phyloP scores from a whole-genome alignment of 2,888 invertebrate genomes.

The Holacanthella duospinosa region DNA sequence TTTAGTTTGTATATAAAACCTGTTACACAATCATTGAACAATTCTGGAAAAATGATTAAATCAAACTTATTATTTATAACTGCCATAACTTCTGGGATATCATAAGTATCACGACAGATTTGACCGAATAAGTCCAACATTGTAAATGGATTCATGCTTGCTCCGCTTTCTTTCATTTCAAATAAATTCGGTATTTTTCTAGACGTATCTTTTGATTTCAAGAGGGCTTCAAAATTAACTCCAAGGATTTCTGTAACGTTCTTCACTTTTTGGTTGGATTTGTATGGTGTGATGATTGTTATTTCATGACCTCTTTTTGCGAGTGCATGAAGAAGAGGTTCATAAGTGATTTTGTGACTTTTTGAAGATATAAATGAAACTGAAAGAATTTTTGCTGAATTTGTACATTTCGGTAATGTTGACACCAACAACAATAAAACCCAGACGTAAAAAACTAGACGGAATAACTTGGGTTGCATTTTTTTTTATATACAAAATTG shows the following conservation, averaged over 20 bases:
- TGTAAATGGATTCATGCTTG: constrained; percentile 11
- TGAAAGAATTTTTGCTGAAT: constrained; percentile 42
- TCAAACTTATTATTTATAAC: constrained; percentile 34
- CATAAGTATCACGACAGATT: constrained; percentile 19
- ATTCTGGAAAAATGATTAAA: constrained; percentile 37
- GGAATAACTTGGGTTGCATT: too few species aligned
- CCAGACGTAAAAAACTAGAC: too few species aligned
- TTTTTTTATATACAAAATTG: too few species aligned
- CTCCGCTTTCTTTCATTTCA: constrained; percentile 14
- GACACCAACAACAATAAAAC: too few species aligned
- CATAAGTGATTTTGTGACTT: constrained; percentile 46
- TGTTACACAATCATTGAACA: constrained; percentile 38
- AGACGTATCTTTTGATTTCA: background rate
- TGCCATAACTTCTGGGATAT: constrained; percentile 16
- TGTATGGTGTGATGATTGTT: constrained; percentile 45
- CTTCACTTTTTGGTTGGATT: constrained; percentile 42
- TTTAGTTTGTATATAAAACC: constrained; percentile 35
- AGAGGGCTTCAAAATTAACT: constrained; percentile 14
- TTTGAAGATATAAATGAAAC: constrained; percentile 46
- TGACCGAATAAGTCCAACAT: constrained; percentile 9
- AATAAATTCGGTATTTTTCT: constrained; percentile 12
- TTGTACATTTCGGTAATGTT: too few species aligned
- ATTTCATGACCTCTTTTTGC: constrained; percentile 49
- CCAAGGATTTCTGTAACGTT: constrained; percentile 37
- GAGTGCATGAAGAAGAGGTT: constrained; percentile 46